Percentiles rank a stretch among this genome's conserved stretches.
Evolutionary conservation across 2,113 vertebrate genomes (phyloP).

Genomic region (Callithrix jacchus): DNA sequence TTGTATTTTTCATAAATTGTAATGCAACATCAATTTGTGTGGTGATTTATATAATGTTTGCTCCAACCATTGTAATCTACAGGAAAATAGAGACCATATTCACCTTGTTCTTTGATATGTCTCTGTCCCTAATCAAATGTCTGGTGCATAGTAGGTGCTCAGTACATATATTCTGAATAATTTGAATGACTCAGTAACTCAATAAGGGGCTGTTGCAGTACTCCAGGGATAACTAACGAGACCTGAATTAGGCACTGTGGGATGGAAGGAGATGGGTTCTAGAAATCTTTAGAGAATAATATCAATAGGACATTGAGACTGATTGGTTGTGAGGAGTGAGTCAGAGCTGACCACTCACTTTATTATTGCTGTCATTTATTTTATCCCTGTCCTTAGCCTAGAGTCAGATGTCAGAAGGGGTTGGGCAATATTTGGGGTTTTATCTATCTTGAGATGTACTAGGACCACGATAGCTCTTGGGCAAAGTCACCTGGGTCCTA

Average conservation of each 20-base stretch:
- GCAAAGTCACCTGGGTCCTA: not conserved
- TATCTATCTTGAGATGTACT: not conserved
- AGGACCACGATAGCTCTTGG: slow-evolving; percentile 20
- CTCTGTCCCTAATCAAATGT: not conserved
- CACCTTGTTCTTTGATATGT: not conserved
- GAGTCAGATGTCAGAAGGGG: not conserved
- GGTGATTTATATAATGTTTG: not conserved
- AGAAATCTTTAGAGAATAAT: not conserved
- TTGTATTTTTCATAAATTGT: not conserved
- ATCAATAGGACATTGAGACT: not conserved
- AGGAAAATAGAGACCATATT: not conserved
- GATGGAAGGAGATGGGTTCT: not conserved
- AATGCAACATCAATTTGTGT: not conserved
- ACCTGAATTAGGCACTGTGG: not conserved
- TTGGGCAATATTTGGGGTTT: not conserved
- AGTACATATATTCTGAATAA: not conserved
- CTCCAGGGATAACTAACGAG: not conserved
- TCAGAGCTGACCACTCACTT: not conserved
- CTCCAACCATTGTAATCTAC: not conserved
- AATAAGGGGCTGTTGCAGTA: not conserved
- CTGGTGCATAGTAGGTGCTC: not conserved
- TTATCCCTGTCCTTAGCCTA: not conserved
- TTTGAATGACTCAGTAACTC: not conserved
- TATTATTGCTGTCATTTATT: not conserved
- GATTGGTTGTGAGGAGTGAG: not conserved